Percentiles rank a stretch among this genome's conserved stretches.
Evolutionary conservation across 2,797 vertebrate species (phyloP).

Genomic region (Myiothlypis chrysogaster): DNA sequence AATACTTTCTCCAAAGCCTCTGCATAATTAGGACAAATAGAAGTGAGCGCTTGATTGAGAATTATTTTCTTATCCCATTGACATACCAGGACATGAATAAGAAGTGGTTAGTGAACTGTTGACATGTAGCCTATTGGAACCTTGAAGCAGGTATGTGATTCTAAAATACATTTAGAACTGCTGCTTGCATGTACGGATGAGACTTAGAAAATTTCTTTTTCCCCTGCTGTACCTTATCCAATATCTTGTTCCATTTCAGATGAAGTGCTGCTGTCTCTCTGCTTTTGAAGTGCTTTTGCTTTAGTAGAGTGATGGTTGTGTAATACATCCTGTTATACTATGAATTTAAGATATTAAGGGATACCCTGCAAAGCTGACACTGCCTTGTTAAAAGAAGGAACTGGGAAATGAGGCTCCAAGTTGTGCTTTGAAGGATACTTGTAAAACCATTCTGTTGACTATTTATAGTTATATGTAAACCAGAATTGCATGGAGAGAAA

Average conservation of each 20-base stretch:
- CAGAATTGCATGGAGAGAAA: neutral
- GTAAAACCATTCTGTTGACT: neutral
- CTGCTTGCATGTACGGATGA: neutral
- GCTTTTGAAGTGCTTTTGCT: neutral
- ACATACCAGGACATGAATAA: neutral
- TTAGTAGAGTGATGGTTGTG: neutral
- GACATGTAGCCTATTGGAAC: neutral
- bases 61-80: neutral
- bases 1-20: neutral
- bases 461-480: neutral
- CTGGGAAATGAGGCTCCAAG: neutral
- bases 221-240: neutral
- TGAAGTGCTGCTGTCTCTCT: neutral
- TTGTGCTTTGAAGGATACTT: neutral
- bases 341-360: neutral
- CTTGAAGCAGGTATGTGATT: neutral
- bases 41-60: neutral
- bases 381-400: neutral
- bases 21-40: neutral
- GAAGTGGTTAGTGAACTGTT: neutral
- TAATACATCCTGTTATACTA: neutral
- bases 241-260: neutral
- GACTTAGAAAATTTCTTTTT: neutral
- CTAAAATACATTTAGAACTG: neutral
- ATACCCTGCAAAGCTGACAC: accelerated